Conservation (phyloP, 2,797 vertebrate genomes). For the Tinamus major region DNA sequence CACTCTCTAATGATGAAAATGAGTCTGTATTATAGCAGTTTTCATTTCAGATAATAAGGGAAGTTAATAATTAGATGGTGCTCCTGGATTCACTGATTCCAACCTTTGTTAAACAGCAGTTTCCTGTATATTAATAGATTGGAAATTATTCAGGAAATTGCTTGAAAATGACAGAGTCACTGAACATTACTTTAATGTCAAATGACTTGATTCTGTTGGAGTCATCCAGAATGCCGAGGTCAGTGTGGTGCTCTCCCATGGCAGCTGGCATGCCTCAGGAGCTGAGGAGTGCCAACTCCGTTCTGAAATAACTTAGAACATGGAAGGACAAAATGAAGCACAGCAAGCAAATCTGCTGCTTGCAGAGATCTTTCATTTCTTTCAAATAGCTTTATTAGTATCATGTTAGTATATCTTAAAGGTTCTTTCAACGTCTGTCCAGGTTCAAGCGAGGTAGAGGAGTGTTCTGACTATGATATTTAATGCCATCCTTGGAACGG, state of each 20-base stretch:
- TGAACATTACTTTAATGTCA: constrained; percentile 79
- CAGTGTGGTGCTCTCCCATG: constrained; percentile 7
- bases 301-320: not conserved
- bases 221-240: constrained; percentile 73
- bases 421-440: not conserved
- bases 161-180: constrained; percentile 76
- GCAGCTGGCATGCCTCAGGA: not conserved
- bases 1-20: constrained; percentile 59
- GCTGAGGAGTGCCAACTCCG: not conserved
- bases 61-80: constrained; percentile 71
- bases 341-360: not conserved
- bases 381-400: not conserved
- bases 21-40: constrained; percentile 55
- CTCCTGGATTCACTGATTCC: constrained; percentile 70
- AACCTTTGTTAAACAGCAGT: constrained; percentile 77
- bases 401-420: not conserved
- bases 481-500: not conserved
- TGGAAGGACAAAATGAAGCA: not conserved
- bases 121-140: constrained; percentile 81
- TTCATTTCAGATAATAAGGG: constrained; percentile 74
- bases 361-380: not conserved
- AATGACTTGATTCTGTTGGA: constrained; percentile 71
- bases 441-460: not conserved
- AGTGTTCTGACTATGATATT: not conserved
- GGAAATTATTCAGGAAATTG: constrained; percentile 83